These are phyloP conservation scores for Caenorhabditis sinica DNA, from an alignment of 2,888 invertebrate species.

Conservation along the genomic window DNA sequence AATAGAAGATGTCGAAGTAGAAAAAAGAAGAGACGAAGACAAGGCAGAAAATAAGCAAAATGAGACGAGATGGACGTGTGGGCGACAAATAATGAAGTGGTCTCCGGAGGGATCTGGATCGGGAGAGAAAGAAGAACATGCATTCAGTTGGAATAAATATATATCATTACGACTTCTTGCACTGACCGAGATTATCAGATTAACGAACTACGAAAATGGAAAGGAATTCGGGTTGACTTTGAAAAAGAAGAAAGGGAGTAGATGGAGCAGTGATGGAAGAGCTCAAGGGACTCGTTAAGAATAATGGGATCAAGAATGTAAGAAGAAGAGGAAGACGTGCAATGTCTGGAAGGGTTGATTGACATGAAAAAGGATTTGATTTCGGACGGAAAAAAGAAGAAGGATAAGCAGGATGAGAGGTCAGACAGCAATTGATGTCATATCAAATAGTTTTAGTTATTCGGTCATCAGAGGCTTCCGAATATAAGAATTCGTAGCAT, in stretches of 20 bases:
- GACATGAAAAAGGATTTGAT: constrained; percentile 45
- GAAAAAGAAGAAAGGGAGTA: constrained; percentile 19
- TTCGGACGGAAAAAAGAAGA: constrained; percentile 1
- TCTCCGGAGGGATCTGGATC: constrained; percentile 43
- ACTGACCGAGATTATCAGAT: constrained; percentile 27
- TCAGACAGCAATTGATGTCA: constrained; percentile 35
- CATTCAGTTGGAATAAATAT: constrained; percentile 46
- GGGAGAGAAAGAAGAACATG: constrained; percentile 9
- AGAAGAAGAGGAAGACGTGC: constrained; percentile 31
- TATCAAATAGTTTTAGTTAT: background rate
- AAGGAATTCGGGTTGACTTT: constrained; percentile 11
- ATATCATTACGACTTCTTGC: constrained; percentile 44
- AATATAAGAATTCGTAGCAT: background rate
- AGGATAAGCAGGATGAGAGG: background rate
- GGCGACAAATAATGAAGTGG: constrained; percentile 59
- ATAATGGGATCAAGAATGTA: constrained; percentile 56
- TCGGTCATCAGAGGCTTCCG: background rate
- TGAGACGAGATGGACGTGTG: constrained; percentile 42
- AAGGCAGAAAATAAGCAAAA: constrained; percentile 29
- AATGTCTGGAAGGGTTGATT: constrained; percentile 39
- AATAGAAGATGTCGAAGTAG: constrained; percentile 10
- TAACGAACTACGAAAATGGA: constrained; percentile 1
- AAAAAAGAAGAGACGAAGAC: constrained; percentile 27
- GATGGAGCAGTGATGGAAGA: background rate
- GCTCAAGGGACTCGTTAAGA: constrained; percentile 49